A percentile compares a stretch with the other conserved stretches of the same genome.
Conservation (phyloP, 53 echinoderm and acorn worm genomes). For the Holothuria scabra region DNA sequence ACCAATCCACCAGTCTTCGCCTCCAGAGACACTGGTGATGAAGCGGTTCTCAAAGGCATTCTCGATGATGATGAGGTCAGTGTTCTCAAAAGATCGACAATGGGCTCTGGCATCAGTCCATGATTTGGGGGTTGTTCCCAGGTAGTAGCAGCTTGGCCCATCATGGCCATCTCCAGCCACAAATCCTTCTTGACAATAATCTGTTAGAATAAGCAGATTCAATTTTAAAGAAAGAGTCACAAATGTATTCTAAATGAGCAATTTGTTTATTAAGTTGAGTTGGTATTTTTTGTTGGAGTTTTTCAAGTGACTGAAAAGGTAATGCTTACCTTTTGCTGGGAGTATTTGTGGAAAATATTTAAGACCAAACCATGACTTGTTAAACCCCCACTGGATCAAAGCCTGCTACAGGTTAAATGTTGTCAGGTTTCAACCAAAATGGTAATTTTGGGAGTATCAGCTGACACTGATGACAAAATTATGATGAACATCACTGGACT, state of each 20-base stretch:
- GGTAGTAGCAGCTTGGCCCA: slow-evolving; percentile 73
- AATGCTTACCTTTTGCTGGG: too few relatives aligned
- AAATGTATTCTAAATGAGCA: background rate
- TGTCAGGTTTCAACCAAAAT: too few relatives aligned
- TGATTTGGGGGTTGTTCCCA: slow-evolving; percentile 31
- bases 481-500: too few relatives aligned
- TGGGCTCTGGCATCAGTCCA: slow-evolving; percentile 81
- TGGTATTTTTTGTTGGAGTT: too few relatives aligned
- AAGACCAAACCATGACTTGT: too few relatives aligned
- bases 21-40: slow-evolving; percentile 51
- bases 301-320: too few relatives aligned
- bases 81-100: slow-evolving; percentile 65
- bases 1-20: slow-evolving; percentile 84
- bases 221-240: background rate
- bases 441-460: too few relatives aligned
- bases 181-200: slow-evolving; percentile 79
- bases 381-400: too few relatives aligned
- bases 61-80: slow-evolving; percentile 82
- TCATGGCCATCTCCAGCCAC: slow-evolving; percentile 43
- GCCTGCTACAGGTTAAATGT: too few relatives aligned
- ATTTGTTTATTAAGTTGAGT: background rate
- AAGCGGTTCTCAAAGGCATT: slow-evolving; percentile 72
- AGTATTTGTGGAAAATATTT: too few relatives aligned
- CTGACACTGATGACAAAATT: too few relatives aligned
- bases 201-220: slow-evolving; percentile 24